Evolutionary conservation across 2,797 vertebrate genomes (phyloP).

Genomic region (Triplophysa yarkandensis): DNA sequence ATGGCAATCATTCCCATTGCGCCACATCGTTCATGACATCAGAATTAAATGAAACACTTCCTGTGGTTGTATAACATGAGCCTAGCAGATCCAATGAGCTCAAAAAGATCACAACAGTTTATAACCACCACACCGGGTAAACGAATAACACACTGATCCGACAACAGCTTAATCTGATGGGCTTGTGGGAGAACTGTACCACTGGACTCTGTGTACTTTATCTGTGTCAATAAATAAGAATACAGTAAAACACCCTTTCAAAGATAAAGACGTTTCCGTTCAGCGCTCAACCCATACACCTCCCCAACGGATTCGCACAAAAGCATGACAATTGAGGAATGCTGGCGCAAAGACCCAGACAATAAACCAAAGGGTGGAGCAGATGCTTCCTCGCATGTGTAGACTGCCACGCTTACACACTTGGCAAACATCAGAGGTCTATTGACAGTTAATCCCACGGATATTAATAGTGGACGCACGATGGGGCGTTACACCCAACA

Average conservation of each 20-base stretch:
- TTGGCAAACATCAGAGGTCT: slow-evolving; percentile 39
- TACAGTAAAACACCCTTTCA: slow-evolving; percentile 6
- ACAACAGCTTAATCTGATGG: slow-evolving; percentile 15
- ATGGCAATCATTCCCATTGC: slow-evolving; percentile 6
- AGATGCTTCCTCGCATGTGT: slow-evolving; percentile 34
- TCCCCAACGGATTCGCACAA: slow-evolving; percentile 35
- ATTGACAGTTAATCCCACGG: slow-evolving; percentile 47
- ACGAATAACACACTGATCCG: slow-evolving; percentile 4
- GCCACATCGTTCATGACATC: slow-evolving; percentile 27
- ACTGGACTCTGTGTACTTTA: slow-evolving; percentile 13
- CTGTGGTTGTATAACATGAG: slow-evolving; percentile 14
- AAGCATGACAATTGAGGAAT: slow-evolving; percentile 49
- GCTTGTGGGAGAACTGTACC: not conserved
- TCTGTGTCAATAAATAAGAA: slow-evolving; percentile 14
- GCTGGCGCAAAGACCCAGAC: slow-evolving; percentile 43
- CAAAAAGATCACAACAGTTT: slow-evolving; percentile 25
- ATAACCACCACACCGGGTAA: slow-evolving; percentile 24
- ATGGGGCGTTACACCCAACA: slow-evolving; percentile 54
- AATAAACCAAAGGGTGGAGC: slow-evolving; percentile 41
- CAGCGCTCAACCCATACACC: slow-evolving; percentile 7
- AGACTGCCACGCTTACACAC: slow-evolving; percentile 46
- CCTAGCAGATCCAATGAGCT: not conserved
- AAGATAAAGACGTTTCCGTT: slow-evolving; percentile 29
- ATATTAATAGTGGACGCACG: slow-evolving; percentile 50
- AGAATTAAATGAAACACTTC: slow-evolving; percentile 16